A percentile compares a stretch with the other conserved stretches of the same genome.
Evolutionary conservation across 2,888 invertebrate species (phyloP).

Genomic region (Tipula vernalis): DNA sequence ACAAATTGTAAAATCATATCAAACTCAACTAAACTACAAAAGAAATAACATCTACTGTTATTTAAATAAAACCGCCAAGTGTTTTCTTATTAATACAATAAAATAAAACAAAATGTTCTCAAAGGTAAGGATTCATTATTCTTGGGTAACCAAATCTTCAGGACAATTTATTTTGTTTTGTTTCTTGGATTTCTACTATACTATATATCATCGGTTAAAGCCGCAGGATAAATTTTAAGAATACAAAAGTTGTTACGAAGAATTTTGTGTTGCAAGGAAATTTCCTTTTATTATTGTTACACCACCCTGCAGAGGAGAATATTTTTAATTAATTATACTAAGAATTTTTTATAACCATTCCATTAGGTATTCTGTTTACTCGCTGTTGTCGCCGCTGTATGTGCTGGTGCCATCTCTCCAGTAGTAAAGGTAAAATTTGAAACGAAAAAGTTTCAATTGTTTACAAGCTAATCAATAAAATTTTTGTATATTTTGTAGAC

Average conservation of each 20-base stretch:
- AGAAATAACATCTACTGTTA: not conserved
- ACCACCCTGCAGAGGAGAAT: not conserved
- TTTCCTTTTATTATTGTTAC: not conserved
- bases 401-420: not conserved
- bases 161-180: not conserved
- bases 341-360: not conserved
- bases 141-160: not conserved
- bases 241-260: not conserved
- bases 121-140: not conserved
- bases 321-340: not conserved
- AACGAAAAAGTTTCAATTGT: no score
- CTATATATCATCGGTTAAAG: not conserved
- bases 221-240: not conserved
- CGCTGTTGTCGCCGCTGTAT: not conserved
- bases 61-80: not conserved
- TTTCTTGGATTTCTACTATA: not conserved
- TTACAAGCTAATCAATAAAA: no score
- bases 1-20: not conserved
- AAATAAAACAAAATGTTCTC: not conserved
- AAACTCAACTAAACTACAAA: not conserved
- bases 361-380: not conserved
- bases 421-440: not conserved
- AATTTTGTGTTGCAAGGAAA: not conserved
- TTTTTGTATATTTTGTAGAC: not conserved
- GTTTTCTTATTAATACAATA: not conserved